Percentiles rank a stretch among this genome's conserved stretches.
Conservation (phyloP, 1,140 invertebrate species). For the Drosophila prosaltans region DNA sequence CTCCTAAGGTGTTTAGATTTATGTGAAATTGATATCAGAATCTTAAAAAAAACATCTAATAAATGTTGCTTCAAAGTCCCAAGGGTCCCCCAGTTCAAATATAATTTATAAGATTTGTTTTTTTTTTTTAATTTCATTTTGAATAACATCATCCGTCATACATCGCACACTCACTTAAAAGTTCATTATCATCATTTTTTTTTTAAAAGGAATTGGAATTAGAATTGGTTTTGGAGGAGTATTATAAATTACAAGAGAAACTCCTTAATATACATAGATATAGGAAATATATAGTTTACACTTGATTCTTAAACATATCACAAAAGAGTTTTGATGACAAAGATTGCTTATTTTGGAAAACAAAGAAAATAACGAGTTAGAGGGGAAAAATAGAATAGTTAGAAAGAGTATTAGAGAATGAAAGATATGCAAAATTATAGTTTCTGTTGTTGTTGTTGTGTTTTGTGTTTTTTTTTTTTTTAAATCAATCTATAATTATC, state of each 20-base stretch:
- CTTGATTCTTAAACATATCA: slow-evolving; percentile 73
- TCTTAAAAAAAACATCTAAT: too few relatives aligned
- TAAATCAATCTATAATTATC: slow-evolving; percentile 64
- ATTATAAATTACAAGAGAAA: slow-evolving; percentile 29
- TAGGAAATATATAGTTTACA: slow-evolving; percentile 65
- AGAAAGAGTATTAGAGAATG: slow-evolving; percentile 10
- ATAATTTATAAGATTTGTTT: slow-evolving; percentile 4
- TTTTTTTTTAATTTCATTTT: slow-evolving; percentile 12
- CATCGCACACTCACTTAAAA: slow-evolving; percentile 53
- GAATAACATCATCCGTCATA: slow-evolving; percentile 45
- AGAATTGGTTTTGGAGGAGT: slow-evolving; percentile 6
- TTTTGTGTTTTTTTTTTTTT: slow-evolving; percentile 10
- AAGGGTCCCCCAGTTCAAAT: too few relatives aligned
- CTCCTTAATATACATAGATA: slow-evolving; percentile 48
- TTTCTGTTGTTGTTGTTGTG: slow-evolving; percentile 8
- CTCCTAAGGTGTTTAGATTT: slow-evolving; percentile 59
- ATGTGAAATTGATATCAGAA: too few relatives aligned
- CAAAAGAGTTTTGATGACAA: slow-evolving; percentile 74
- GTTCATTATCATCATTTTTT: slow-evolving; percentile 68
- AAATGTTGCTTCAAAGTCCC: too few relatives aligned
- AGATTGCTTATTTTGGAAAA: slow-evolving; percentile 1
- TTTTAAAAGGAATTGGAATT: slow-evolving; percentile 43
- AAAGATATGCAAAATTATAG: slow-evolving; percentile 24
- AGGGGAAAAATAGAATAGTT: slow-evolving; percentile 19
- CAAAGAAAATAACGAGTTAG: neutral